Percentiles rank a stretch among this genome's conserved stretches.
Evolutionary conservation across 2,888 invertebrate species (phyloP).

Genomic region (Sarcophaga rosellei): DNA sequence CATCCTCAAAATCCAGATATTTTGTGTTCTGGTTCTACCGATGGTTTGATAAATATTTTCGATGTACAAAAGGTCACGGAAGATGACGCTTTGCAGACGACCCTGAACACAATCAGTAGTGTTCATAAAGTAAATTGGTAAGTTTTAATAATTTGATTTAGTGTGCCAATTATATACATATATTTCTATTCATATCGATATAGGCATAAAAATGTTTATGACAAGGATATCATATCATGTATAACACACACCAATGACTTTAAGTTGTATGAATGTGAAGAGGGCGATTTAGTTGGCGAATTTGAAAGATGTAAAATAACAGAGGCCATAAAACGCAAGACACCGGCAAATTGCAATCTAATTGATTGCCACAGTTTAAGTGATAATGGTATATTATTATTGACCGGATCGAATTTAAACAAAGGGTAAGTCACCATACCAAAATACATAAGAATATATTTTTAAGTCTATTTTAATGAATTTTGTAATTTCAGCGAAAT

Average conservation of each 20-base stretch:
- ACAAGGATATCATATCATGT: constrained; percentile 84
- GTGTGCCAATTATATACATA: background rate
- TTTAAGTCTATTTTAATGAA: constrained; percentile 6
- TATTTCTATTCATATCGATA: background rate
- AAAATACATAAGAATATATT: background rate
- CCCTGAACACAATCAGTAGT: constrained; percentile 90
- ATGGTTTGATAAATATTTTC: constrained; percentile 93
- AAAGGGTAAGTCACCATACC: constrained; percentile 82
- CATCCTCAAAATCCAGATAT: constrained; percentile 86
- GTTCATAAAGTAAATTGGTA: constrained; percentile 86
- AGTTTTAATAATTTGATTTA: background rate
- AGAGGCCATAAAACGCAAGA: constrained; percentile 83
- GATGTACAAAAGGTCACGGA: constrained; percentile 88
- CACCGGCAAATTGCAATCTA: constrained; percentile 85
- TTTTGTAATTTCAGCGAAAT: constrained; percentile 74
- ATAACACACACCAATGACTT: constrained; percentile 88
- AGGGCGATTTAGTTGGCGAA: constrained; percentile 84
- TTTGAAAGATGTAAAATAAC: constrained; percentile 84
- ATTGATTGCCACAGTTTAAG: constrained; percentile 83
- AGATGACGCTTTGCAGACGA: constrained; percentile 89
- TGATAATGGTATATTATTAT: constrained; percentile 82
- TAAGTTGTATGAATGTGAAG: constrained; percentile 86
- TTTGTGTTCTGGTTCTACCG: constrained; percentile 89
- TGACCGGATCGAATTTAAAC: constrained; percentile 85
- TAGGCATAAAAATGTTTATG: constrained; percentile 78